A percentile compares a stretch with the other conserved stretches of the same genome.
Conservation (phyloP, 2,797 vertebrate genomes). For the Gallinago solitaria region DNA sequence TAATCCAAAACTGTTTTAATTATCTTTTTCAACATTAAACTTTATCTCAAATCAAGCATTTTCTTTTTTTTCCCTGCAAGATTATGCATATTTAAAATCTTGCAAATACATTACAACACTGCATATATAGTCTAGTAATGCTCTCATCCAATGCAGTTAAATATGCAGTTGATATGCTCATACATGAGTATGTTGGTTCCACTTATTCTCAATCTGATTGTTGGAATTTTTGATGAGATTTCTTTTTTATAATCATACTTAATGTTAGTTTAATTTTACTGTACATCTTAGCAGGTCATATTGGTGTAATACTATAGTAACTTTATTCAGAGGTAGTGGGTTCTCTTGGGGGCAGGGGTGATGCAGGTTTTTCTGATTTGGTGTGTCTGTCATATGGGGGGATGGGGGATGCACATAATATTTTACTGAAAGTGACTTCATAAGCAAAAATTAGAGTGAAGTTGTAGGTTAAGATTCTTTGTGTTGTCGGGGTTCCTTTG, state of each 20-base stretch:
- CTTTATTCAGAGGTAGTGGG: background rate
- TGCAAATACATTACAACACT: background rate
- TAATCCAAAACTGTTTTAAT: background rate
- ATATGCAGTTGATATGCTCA: background rate
- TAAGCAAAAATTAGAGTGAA: background rate
- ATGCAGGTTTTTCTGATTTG: background rate
- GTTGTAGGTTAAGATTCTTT: background rate
- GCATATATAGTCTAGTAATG: background rate
- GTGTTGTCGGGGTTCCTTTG: background rate
- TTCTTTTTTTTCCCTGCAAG: background rate
- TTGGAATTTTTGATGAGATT: background rate
- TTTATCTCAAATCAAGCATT: background rate
- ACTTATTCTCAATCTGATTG: background rate
- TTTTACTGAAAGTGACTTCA: background rate
- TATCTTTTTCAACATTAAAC: background rate
- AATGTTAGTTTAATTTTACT: background rate
- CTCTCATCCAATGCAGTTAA: rapidly evolving
- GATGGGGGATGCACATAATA: rapidly evolving
- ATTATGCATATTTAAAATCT: background rate
- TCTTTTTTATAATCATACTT: background rate
- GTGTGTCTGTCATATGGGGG: background rate
- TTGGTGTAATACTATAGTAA: background rate
- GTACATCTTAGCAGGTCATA: background rate
- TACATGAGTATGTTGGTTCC: background rate
- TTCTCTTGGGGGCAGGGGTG: background rate